Conservation (phyloP, 1,140 invertebrate genomes). For the Campoletis sonorensis region DNA sequence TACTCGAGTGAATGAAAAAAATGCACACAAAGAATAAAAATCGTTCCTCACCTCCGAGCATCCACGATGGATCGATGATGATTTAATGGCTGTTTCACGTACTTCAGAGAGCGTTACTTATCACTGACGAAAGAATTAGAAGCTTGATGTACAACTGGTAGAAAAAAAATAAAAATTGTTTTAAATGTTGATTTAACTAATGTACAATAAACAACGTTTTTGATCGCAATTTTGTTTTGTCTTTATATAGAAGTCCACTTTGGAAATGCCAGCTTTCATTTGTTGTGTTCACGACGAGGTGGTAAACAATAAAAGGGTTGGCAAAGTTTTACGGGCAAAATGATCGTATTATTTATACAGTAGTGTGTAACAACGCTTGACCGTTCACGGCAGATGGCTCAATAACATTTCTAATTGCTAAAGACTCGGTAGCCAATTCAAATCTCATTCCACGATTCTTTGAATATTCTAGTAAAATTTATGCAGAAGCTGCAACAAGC, state of each 20-base stretch:
- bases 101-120: background rate
- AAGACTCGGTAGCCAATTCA: conserved; percentile 33
- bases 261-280: background rate
- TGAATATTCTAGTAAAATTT: conserved; percentile 64
- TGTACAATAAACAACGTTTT: conserved; percentile 2
- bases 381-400: conserved; percentile 29
- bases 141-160: background rate
- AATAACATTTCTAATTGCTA: conserved; percentile 42
- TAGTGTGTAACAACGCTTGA: conserved; percentile 32
- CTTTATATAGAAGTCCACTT: background rate
- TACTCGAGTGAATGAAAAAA: background rate
- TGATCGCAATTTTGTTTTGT: background rate
- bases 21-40: background rate
- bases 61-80: background rate
- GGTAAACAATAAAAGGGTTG: background rate
- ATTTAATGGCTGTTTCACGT: background rate
- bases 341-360: conserved; percentile 40
- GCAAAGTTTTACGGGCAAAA: conserved; percentile 20
- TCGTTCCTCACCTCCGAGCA: background rate
- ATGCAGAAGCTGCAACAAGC: conserved; percentile 89
- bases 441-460: conserved; percentile 32
- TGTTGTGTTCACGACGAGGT: background rate
- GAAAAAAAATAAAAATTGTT: background rate
- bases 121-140: background rate
- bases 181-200: conserved; percentile 12